phyloP scores from a whole-genome alignment of 1,140 invertebrate species.

The Saxidomus purpurata region DNA sequence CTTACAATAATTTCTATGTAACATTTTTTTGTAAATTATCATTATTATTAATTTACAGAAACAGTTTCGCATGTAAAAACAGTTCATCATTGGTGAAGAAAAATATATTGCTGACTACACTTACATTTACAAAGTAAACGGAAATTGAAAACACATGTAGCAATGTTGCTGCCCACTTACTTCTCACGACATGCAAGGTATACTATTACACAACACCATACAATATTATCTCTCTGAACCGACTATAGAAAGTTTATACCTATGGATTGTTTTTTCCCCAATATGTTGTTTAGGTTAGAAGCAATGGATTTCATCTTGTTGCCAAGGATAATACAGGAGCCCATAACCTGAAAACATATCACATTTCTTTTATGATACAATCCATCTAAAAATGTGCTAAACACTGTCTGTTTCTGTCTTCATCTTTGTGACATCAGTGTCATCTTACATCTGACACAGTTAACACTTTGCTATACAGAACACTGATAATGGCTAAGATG shows the following conservation, averaged over 20 bases:
- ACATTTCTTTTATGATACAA: no score
- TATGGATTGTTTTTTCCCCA: slow-evolving; percentile 40
- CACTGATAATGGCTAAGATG: no score
- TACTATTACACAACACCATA: neutral
- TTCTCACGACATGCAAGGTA: neutral
- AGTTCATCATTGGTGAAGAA: neutral
- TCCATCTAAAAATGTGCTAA: no score
- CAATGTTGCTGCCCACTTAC: no score
- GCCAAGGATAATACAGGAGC: slow-evolving; percentile 33
- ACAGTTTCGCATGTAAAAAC: neutral
- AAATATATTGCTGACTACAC: neutral
- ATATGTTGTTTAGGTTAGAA: neutral
- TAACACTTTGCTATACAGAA: no score
- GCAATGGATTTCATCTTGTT: slow-evolving; percentile 5
- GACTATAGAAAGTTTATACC: neutral
- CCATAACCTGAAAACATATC: slow-evolving; percentile 7
- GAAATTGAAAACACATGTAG: neutral
- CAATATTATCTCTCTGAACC: neutral
- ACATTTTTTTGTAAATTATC: neutral
- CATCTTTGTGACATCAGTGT: no score
- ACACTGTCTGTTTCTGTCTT: no score
- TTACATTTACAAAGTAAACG: neutral
- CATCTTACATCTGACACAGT: no score
- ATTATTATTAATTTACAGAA: neutral
- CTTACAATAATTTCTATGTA: no score